Percentiles rank a stretch among this genome's conserved stretches.
phyloP scores from a whole-genome alignment of 2,888 invertebrate species.

The Dione juno region DNA sequence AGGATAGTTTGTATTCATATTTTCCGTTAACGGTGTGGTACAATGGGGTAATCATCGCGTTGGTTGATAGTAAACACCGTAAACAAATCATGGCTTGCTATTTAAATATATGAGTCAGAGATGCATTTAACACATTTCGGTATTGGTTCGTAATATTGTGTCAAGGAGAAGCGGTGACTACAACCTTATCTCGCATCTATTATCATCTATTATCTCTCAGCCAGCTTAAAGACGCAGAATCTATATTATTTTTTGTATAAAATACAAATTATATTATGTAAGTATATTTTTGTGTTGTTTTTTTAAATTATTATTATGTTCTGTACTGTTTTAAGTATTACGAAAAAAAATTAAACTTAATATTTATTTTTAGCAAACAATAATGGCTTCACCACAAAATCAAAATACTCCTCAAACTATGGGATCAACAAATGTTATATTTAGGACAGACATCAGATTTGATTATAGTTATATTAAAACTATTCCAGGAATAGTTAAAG shows the following conservation, averaged over 20 bases:
- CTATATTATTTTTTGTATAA: slow-evolving; percentile 1
- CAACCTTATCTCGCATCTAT: slow-evolving; percentile 43
- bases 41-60: slow-evolving; percentile 38
- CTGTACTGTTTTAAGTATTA: not conserved
- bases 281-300: not conserved
- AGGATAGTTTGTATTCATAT: not conserved
- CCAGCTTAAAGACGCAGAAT: slow-evolving; percentile 20
- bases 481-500: slow-evolving; percentile 65
- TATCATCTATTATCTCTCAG: slow-evolving; percentile 41
- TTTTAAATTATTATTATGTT: not conserved
- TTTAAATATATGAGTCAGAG: slow-evolving; percentile 61
- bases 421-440: slow-evolving; percentile 75
- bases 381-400: slow-evolving; percentile 58
- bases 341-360: not conserved
- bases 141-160: slow-evolving; percentile 62
- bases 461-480: slow-evolving; percentile 69
- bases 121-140: slow-evolving; percentile 56
- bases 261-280: slow-evolving; percentile 17
- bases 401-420: slow-evolving; percentile 57
- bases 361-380: slow-evolving; percentile 25
- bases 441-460: slow-evolving; percentile 68
- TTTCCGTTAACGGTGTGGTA: slow-evolving; percentile 11
- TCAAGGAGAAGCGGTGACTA: slow-evolving; percentile 61
- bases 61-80: slow-evolving; percentile 42
- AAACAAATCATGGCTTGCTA: slow-evolving; percentile 49